These are phyloP conservation scores for Columbina picui DNA, from an alignment of 2,113 vertebrate genomes.

Conservation along the genomic window DNA sequence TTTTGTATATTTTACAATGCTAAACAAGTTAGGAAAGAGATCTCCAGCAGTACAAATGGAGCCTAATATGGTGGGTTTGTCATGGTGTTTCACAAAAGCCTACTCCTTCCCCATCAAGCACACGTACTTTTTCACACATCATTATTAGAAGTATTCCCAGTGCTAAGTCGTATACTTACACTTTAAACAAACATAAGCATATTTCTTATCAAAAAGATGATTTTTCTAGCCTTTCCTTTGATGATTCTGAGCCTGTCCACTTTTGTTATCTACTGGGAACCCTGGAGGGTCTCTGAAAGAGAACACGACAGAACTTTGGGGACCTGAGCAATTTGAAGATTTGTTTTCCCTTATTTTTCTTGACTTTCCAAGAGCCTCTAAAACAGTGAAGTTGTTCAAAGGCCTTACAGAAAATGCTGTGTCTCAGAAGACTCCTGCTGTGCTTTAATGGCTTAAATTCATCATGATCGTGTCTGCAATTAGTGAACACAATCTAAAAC, in stretches of 20 bases:
- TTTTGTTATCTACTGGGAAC: conserved; percentile 33
- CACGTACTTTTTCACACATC: not conserved
- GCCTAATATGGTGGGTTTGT: not conserved
- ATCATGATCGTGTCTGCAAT: conserved; percentile 51
- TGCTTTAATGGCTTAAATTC: conserved; percentile 63
- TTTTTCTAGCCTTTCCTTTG: conserved; percentile 7
- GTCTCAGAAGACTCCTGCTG: conserved; percentile 60
- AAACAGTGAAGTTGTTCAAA: conserved; percentile 54
- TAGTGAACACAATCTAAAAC: conserved; percentile 31
- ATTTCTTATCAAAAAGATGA: conserved; percentile 10
- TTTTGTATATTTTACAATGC: not conserved
- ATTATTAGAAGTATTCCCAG: not conserved
- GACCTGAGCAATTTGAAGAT: conserved; percentile 29
- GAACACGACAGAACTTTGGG: not conserved
- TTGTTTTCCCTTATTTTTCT: conserved; percentile 29
- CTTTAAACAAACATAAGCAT: conserved; percentile 26
- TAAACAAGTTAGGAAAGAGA: not conserved
- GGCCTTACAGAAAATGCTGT: conserved; percentile 43
- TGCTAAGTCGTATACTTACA: not conserved
- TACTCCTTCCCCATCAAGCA: not conserved
- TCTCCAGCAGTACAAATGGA: not conserved
- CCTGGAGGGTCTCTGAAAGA: conserved; percentile 3
- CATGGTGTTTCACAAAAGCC: not conserved
- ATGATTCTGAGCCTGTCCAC: conserved; percentile 14
- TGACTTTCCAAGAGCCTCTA: conserved; percentile 44